Percentiles rank a stretch among this genome's conserved stretches.
Conservation (phyloP, 2,888 invertebrate genomes). For the Halictus ligatus region DNA sequence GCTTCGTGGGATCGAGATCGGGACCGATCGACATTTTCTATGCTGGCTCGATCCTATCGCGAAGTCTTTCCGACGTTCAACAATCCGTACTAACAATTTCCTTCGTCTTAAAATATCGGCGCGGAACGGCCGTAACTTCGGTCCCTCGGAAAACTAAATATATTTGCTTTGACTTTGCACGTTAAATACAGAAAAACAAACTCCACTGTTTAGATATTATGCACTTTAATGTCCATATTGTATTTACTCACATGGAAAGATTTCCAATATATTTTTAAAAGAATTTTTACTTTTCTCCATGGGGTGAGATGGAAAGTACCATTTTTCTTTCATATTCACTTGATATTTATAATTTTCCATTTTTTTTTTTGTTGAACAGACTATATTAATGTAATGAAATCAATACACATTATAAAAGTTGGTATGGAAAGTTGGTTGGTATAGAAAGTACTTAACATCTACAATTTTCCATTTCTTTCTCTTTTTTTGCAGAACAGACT, state of each 20-base stretch:
- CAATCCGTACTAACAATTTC: background rate
- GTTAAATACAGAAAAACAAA: background rate
- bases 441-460: no score
- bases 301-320: background rate
- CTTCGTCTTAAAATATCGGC: background rate
- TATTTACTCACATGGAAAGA: background rate
- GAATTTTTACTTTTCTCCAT: background rate
- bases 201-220: background rate
- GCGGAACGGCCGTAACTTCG: background rate
- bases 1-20: slow-evolving; percentile 71
- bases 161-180: background rate
- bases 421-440: background rate
- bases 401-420: background rate
- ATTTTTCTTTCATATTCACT: background rate
- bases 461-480: no score
- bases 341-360: no score
- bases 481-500: no score
- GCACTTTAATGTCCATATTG: background rate
- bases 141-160: background rate
- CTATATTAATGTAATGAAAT: background rate
- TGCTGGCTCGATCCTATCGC: background rate
- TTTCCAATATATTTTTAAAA: background rate
- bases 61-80: background rate
- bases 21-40: slow-evolving; percentile 58
- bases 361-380: no score